Base-by-base conservation (phyloP, 2,888 invertebrate species). In the Lampropteryx suffumata region DNA sequence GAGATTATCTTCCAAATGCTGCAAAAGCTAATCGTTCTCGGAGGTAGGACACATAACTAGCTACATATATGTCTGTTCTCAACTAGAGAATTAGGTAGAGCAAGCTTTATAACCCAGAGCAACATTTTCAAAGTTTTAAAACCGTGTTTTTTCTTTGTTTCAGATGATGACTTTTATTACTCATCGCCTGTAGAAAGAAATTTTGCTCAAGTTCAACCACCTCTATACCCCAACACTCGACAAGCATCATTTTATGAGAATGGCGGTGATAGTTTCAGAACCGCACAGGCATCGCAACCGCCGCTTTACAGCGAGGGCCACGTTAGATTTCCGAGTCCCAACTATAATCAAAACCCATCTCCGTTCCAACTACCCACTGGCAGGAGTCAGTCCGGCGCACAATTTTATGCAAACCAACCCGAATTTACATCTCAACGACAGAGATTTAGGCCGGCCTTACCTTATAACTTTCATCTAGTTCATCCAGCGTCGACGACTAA, bases 121-220 rank as follows among this genome's bases (percentile, higher is more conserved):
- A n/a, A n/a, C n/a, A n/a, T n/a, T n/a, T n/a, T n/a, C n/a, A 17
- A 17, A 17, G 4, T 17, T 2, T 17, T 3, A 17, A 17, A 17
- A 21, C 11, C 28, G 30, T 33, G 44, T 47, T 55, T 67, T 63
- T 61, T 53, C 58, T 55, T 81, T 70, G 71, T 89, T 89, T 65
- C 88, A 90, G 90, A 86, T 79, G 86, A 84, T 60, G 84, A 87
- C 65, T 88, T 83, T 71, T 90, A 83, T 69, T 87, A 84, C 75
- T 76, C 86, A 73, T 87, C 87, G 52, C 42, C 42, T 33, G 82
- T 83, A 73, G 90, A 90, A 79, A 84, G 88, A 79, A 90, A 71
- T 74, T 90, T 84, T 82, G 90, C 90, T 78, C 90, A 90, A 89
- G 85, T 88, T 66, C 89, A 90, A 75, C 90, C 90, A 39, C 80